Evolutionary conservation across 2,797 vertebrate species (phyloP), one percentile per base, ranked within the genome.

Genomic region (Gobio occitaniae): DNA sequence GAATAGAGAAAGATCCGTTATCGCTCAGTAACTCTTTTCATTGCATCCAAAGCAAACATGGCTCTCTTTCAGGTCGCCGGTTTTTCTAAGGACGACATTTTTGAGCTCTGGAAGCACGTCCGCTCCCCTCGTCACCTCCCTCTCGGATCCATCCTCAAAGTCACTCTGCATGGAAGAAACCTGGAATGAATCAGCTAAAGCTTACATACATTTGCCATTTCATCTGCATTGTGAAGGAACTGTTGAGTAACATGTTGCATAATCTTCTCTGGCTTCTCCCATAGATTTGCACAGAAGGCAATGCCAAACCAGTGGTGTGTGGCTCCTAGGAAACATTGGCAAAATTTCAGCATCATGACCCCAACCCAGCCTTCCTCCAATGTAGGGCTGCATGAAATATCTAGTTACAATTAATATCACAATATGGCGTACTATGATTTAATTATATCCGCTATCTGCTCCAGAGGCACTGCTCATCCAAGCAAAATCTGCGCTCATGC

Each of bases 1-100:
- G 86, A 89, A 89, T 65, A 86, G 75, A 80, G 82, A 75, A 84
- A 86, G 86, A 89, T 87, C 84, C 54, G 84, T 89, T 86, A 87
- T 89, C 88, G 69, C 82, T 83, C 82, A 19, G 25, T 41, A 21
- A 75, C 54, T 68, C 84, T 89, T 89, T 89, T 59, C 36, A 71
- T 56, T 61, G 29, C 25, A 63, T 88, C 88, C 88, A 89, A 89
- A 89, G 80, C 84, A 89, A 89, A 86, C 65, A 88, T 80, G 86
- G 82, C 88, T 88, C 78, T 82, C 50, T 17, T 70, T 81, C 72
- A 84, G 81, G 78, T 89, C 84, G 54, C 78, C 12, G 32, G 78
- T 83, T 84, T 83, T 78, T 74, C 88, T 88, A 76, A 81, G 83
- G 86, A 87, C 3, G 72, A 41, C 63, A 41, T 76, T 76, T 82